Evolutionary conservation across 1,140 invertebrate species (phyloP).

Genomic region (Zaprionus taronus): DNA sequence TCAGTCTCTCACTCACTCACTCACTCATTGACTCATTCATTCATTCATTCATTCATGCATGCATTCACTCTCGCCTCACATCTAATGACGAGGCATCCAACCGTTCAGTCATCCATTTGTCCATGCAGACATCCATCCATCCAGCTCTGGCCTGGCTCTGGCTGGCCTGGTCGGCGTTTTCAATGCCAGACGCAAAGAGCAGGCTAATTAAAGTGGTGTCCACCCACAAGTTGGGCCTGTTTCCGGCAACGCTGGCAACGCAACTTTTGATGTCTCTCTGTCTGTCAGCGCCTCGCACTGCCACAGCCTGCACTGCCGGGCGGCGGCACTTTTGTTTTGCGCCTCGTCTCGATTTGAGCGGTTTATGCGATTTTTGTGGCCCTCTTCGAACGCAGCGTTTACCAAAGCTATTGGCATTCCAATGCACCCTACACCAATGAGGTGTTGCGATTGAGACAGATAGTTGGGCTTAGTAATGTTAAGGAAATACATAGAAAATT

Average conservation of each 20-base stretch:
- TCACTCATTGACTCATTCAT: slow-evolving; percentile 42
- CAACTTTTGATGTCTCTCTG: slow-evolving; percentile 35
- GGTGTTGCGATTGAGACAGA: neutral
- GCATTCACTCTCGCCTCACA: slow-evolving; percentile 35
- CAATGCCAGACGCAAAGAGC: slow-evolving; percentile 62
- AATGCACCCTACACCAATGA: slow-evolving; percentile 14
- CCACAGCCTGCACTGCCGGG: neutral
- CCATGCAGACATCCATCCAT: slow-evolving; percentile 34
- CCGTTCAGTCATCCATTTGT: slow-evolving; percentile 15
- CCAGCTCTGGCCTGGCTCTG: slow-evolving; percentile 30
- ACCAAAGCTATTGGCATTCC: slow-evolving; percentile 22
- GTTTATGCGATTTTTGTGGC: slow-evolving; percentile 76
- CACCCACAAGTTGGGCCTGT: slow-evolving; percentile 51
- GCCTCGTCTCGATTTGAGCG: slow-evolving; percentile 60
- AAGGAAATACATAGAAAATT: neutral
- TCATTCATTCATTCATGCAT: slow-evolving; percentile 46
- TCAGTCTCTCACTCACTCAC: slow-evolving; percentile 57
- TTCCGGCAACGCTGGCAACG: slow-evolving; percentile 17
- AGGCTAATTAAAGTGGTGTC: slow-evolving; percentile 81
- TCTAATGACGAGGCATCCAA: slow-evolving; percentile 43
- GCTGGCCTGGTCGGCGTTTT: slow-evolving; percentile 55
- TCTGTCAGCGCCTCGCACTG: slow-evolving; percentile 62
- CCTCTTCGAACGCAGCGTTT: slow-evolving; percentile 31
- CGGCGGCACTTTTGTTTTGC: slow-evolving; percentile 62
- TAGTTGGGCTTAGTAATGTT: neutral